Conservation (phyloP, 2,113 vertebrate species). For the Pogona vitticeps region DNA sequence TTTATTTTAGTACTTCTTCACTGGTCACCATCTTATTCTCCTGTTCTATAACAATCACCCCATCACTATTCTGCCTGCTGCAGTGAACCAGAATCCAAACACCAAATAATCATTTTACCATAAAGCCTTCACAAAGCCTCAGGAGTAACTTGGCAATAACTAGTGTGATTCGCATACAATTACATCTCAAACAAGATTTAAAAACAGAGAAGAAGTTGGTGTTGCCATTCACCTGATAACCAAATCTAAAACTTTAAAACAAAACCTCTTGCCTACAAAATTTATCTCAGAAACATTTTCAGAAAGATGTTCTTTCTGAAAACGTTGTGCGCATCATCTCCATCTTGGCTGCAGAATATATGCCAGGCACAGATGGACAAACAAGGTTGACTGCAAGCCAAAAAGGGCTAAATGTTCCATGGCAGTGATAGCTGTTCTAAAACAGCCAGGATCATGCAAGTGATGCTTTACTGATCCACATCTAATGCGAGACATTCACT, state of each 20-base stretch:
- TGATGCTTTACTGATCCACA: slow-evolving; percentile 8
- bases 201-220: no score
- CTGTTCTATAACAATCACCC: neutral
- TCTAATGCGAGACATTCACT: neutral
- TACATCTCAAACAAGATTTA: neutral
- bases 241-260: neutral
- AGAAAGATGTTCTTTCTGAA: slow-evolving; percentile 9
- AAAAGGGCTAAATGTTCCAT: slow-evolving; percentile 14
- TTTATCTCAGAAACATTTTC: slow-evolving; percentile 18
- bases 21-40: neutral
- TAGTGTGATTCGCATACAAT: neutral
- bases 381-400: slow-evolving; percentile 14
- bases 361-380: neutral
- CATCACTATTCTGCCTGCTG: neutral
- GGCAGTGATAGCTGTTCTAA: neutral
- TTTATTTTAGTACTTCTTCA: neutral
- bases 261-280: neutral
- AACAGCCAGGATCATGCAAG: slow-evolving; percentile 9
- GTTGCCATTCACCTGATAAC: no score
- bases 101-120: neutral
- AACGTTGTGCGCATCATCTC: slow-evolving; percentile 3
- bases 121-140: neutral
- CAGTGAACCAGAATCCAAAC: slow-evolving; percentile 18
- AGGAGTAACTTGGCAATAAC: slow-evolving; percentile 7
- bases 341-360: slow-evolving; percentile 11